A percentile compares a stretch with the other conserved stretches of the same genome.
These are phyloP conservation scores for Myrmecobius fasciatus DNA, from an alignment of 2,113 vertebrate species.

Conservation along the genomic window DNA sequence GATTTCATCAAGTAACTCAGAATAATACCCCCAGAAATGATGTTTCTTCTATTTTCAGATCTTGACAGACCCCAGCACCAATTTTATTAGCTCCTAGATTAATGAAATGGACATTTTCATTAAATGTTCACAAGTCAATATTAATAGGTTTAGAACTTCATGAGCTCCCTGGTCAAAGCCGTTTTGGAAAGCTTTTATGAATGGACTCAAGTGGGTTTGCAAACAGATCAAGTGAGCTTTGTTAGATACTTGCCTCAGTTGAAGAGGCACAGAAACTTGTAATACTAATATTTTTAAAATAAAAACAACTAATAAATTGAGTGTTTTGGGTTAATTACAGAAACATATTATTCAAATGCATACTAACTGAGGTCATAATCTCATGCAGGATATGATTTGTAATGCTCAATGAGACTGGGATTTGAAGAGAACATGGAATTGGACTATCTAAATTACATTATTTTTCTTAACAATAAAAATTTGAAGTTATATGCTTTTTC, in stretches of 20 bases:
- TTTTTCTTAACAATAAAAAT: neutral
- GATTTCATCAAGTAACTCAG: neutral
- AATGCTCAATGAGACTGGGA: neutral
- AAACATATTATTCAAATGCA: neutral
- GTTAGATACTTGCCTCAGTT: neutral
- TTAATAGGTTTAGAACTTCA: neutral
- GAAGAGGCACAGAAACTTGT: neutral
- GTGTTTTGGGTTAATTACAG: neutral
- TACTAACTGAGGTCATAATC: neutral
- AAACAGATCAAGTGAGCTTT: neutral
- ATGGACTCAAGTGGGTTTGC: neutral
- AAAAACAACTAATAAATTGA: neutral
- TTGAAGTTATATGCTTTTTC: neutral
- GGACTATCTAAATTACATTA: neutral
- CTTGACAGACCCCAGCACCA: neutral
- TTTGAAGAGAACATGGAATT: neutral
- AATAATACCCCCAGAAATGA: neutral
- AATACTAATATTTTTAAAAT: neutral
- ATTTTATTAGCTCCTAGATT: neutral
- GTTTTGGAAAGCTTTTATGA: neutral
- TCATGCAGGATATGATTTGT: neutral
- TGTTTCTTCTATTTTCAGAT: neutral
- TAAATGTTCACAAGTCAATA: neutral
- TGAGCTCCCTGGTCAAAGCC: neutral
- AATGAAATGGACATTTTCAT: neutral